Conservation (phyloP, 2,888 invertebrate species). For the Junonia oenone region DNA sequence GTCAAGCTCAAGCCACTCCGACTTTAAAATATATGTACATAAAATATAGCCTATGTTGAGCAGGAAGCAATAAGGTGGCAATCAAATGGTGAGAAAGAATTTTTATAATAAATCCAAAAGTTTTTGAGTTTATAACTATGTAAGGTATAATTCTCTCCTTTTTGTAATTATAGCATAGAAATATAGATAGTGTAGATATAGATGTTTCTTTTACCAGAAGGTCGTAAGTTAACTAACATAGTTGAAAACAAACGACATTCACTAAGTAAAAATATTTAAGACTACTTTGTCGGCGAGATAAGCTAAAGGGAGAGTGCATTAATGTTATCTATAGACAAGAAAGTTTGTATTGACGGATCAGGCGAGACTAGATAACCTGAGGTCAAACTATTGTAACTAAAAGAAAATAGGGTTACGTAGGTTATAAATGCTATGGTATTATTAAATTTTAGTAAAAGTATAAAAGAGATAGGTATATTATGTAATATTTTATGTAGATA, state of each 20-base stretch:
- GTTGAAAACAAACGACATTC: background rate
- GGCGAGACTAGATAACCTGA: slow-evolving; percentile 9
- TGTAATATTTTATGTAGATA: too few relatives aligned
- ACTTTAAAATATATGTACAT: too few relatives aligned
- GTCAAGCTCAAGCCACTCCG: too few relatives aligned
- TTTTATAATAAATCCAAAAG: too few relatives aligned
- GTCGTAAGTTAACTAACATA: background rate
- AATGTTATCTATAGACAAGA: slow-evolving; percentile 6
- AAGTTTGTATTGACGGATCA: slow-evolving; percentile 5
- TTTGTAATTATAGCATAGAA: background rate
- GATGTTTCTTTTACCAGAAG: too few relatives aligned
- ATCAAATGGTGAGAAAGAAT: too few relatives aligned
- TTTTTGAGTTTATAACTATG: too few relatives aligned
- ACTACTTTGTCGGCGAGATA: slow-evolving; percentile 9
- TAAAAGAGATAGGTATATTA: too few relatives aligned
- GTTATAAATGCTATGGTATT: background rate
- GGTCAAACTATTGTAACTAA: background rate
- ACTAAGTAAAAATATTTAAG: background rate
- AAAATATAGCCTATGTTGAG: too few relatives aligned
- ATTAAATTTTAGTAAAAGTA: too few relatives aligned
- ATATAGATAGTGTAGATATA: too few relatives aligned
- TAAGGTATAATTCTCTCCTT: background rate
- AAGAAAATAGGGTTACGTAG: background rate
- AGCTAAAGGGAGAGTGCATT: slow-evolving; percentile 4
- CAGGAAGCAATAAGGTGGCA: too few relatives aligned